Evolutionary conservation across 2,113 vertebrate genomes (phyloP).

Genomic region (Bettongia penicillata): DNA sequence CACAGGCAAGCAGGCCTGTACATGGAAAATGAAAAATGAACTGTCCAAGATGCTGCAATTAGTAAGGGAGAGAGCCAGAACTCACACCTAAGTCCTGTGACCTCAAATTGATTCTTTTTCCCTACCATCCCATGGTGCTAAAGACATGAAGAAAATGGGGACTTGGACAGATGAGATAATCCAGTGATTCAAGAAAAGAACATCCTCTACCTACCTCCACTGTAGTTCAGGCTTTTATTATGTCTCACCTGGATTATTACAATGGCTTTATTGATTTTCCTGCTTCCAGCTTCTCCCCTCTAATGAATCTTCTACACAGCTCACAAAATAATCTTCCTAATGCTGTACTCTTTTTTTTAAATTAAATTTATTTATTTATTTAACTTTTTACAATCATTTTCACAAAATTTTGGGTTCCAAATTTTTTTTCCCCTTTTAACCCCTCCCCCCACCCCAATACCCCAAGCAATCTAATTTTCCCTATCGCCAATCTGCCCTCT

Average conservation of each 20-base stretch:
- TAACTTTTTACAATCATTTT: too few species aligned
- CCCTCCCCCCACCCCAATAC: too few species aligned
- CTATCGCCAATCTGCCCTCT: too few species aligned
- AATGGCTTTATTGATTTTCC: not conserved
- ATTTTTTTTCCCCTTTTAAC: too few species aligned
- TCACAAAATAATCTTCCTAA: not conserved
- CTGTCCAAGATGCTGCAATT: not conserved
- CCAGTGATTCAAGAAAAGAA: too few species aligned
- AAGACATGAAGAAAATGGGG: too few species aligned
- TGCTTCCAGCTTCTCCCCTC: not conserved
- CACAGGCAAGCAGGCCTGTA: slow-evolving; percentile 1
- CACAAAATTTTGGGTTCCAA: too few species aligned
- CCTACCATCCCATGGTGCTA: not conserved
- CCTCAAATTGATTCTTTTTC: not conserved
- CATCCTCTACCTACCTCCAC: not conserved
- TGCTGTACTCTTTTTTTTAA: rapidly evolving
- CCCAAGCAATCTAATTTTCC: too few species aligned
- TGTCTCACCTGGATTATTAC: not conserved
- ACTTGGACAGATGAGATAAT: too few species aligned
- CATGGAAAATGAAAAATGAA: rapidly evolving
- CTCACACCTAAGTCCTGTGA: rapidly evolving
- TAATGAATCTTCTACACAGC: too few species aligned
- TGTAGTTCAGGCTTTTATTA: not conserved
- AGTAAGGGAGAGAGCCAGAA: not conserved
- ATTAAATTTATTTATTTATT: too few species aligned